Conservation (phyloP, 1,140 invertebrate genomes). For the Brachionus plicatilis region DNA sequence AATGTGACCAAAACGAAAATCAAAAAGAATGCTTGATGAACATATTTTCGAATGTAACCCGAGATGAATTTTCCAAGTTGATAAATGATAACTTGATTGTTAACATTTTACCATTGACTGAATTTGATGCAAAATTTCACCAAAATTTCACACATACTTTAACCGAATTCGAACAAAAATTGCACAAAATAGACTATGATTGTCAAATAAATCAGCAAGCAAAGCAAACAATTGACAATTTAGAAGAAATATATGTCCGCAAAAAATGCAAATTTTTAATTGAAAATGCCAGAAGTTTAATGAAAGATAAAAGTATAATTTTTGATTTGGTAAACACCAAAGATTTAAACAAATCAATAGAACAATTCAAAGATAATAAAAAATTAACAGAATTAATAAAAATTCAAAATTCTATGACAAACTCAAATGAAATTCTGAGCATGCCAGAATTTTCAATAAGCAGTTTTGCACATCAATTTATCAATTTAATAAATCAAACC, state of each 20-base stretch:
- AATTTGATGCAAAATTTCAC: not conserved
- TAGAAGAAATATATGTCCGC: conserved; percentile 35
- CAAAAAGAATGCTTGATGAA: not conserved
- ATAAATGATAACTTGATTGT: conserved; percentile 2
- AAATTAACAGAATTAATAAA: not conserved
- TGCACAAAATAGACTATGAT: not conserved
- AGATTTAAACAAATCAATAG: not conserved
- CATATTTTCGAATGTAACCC: not conserved
- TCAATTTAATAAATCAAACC: conserved; percentile 5
- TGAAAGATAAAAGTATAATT: conserved; percentile 18
- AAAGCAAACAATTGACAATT: not conserved
- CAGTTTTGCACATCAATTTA: not conserved
- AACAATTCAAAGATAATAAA: not conserved
- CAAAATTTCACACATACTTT: not conserved
- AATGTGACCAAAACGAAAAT: not conserved
- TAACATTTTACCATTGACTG: not conserved
- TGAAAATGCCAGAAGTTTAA: not conserved
- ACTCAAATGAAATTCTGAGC: not conserved
- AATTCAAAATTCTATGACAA: not conserved
- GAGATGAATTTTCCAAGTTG: not conserved
- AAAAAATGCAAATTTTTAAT: conserved; percentile 29
- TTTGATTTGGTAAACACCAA: not conserved
- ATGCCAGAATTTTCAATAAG: conserved; percentile 3
- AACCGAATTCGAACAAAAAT: conserved; percentile 14
- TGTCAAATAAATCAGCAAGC: not conserved